Evolutionary conservation across 2,888 invertebrate genomes (phyloP).

Genomic region (Phasia obesa): DNA sequence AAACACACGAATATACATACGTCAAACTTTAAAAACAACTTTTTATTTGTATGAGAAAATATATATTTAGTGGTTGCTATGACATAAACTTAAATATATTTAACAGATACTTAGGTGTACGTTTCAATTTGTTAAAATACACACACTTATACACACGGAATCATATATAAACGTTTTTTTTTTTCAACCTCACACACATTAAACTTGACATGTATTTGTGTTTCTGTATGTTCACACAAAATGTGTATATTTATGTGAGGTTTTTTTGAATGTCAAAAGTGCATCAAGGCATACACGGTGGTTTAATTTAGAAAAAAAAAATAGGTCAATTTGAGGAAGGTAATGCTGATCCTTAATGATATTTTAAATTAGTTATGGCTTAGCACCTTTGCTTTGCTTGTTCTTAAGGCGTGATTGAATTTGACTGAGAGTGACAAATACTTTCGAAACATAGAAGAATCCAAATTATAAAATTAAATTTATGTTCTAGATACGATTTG

Average conservation of each 20-base stretch:
- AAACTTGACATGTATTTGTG: slow-evolving; percentile 9
- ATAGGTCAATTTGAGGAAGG: not conserved
- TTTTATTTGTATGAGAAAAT: slow-evolving; percentile 2
- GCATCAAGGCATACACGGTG: slow-evolving; percentile 40
- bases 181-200: slow-evolving; percentile 10
- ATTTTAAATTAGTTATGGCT: no score
- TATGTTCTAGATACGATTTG: no score
- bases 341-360: no score
- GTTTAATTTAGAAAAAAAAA: not conserved
- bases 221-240: not conserved
- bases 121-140: not conserved
- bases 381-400: no score
- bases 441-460: no score
- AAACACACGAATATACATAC: not conserved
- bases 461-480: no score
- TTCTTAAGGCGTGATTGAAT: no score
- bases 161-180: slow-evolving; percentile 14
- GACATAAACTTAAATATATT: slow-evolving; percentile 58
- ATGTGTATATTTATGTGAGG: not conserved
- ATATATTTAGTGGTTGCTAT: slow-evolving; percentile 60
- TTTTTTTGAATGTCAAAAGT: slow-evolving; percentile 65
- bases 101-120: slow-evolving; percentile 9
- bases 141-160: slow-evolving; percentile 1
- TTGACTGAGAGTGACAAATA: no score
- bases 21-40: slow-evolving; percentile 21